Base-by-base conservation (phyloP, 2,888 invertebrate species). In the Timema cristinae region DNA sequence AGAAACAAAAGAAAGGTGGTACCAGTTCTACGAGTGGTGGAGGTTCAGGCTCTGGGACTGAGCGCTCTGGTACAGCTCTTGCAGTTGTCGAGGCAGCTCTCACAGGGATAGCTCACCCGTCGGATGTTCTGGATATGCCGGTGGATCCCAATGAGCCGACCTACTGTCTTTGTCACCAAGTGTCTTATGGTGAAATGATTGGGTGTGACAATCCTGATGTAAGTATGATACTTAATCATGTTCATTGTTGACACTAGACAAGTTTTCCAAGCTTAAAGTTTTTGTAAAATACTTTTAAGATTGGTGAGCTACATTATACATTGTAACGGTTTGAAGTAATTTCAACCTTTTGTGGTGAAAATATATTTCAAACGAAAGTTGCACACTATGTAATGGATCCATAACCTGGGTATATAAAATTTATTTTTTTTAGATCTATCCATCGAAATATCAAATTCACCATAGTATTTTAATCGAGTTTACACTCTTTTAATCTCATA, bases 91-190 rank as follows among this genome's bases (percentile, higher is more conserved):
- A 83, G 73, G 84, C 83, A 52, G 82, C 82, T 48, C 81, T 88
- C 76, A 87, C 88, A 75, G 86, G 87, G 68, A 87, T 88, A 80
- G 88, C 93, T 1, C 94, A 94, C 83, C 93, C 95, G 0, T 94
- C 96, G 76, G 98, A 94, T 81, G 94, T 94, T 11, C 84, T 94
- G 54, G 94, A 94, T 77, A 94, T 94, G 94, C 94, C 94, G 0
- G 94, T 94, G 1, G 86, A 99, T 86, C 98, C 98, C 0, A 98
- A 98, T 80, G 98, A 99, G 81, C 98, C 98, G 0, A 98, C 97
- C 0, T 99, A 99, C 81, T 99, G 98, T 82, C 85, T 97, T 56
- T 99, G 98, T 80, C 97, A 98, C 83, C 98, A 98, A 88, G 93
- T 94, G 68, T 96, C 96, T 6, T 97, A 95, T 79, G 97, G 97